Evolutionary conservation across 2,888 invertebrate species (phyloP), one percentile per base, ranked within the genome.

Genomic region (Drosophila neonasuta): DNA sequence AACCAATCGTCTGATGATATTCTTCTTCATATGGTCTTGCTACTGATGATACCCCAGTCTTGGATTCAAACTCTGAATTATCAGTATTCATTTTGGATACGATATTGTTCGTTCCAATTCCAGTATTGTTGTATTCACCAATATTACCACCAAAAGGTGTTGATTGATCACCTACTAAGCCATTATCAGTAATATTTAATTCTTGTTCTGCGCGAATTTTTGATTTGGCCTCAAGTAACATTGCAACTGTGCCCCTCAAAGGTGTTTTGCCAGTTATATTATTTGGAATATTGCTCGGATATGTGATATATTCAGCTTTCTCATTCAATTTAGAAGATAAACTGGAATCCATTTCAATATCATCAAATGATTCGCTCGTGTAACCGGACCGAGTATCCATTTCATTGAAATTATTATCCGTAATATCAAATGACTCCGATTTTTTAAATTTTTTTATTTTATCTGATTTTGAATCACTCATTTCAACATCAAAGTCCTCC

Each of bases 211-310:
- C 42, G 9, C 41, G 13, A 17, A 13, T 13, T 13, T 10, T 52
- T 1, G 17, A 29, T 39, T 39, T 46, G 2, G n/a, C 11, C 10
- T 46, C 13, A 10, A 60, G 36, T 9, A 60, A 20, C 3, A 46
- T 6, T 3, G 55, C 56, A 39, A 60, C 46, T 30, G 60, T 60
- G 3, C 60, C 60, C 10, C 39, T 46, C 1, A 60, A 30, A 10
- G 60, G 60, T 8, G 15, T 10, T 39, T 29, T 36, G 13, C 15
- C 15, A 15, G 29, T 13, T 24, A 1, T 10, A 24, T 34, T 8
- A 24, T 13, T n/a, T n/a, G 10, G 7, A 2, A 1, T n/a, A 32
- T n/a, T 42, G 11, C n/a, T 32, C 1, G 54, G 5, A 29, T 10
- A 11, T 52, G 10, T 29, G 3, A n/a, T 5, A 20, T 13, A 20